phyloP scores from a whole-genome alignment of 1,140 invertebrate genomes.

The Oedothorax gibbosus region DNA sequence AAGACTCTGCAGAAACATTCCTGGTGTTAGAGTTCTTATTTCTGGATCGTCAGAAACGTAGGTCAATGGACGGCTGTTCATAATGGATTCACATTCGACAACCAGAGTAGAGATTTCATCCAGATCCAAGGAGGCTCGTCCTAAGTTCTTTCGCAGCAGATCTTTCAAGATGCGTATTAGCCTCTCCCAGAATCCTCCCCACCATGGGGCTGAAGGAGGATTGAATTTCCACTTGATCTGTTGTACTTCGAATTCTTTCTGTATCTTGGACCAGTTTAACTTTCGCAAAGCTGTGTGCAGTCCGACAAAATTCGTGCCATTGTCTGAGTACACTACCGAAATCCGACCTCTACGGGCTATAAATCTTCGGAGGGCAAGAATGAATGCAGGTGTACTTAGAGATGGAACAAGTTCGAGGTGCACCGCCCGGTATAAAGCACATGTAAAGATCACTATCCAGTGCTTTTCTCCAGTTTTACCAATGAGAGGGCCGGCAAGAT shows the following conservation, averaged over 20 bases:
- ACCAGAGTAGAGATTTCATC: conserved; percentile 30
- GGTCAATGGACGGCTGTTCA: conserved; percentile 37
- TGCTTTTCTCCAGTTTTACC: conserved; percentile 55
- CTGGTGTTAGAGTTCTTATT: conserved; percentile 1
- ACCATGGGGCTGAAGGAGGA: conserved; percentile 1
- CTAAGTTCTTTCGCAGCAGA: conserved; percentile 7
- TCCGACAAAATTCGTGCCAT: conserved; percentile 68
- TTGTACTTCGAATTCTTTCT: not conserved
- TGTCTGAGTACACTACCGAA: conserved; percentile 66
- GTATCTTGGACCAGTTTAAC: conserved; percentile 18
- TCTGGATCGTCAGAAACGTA: conserved; percentile 24
- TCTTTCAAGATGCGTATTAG: conserved; percentile 31
- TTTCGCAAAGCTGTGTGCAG: conserved; percentile 20
- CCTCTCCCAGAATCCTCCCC: not conserved
- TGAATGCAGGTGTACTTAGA: conserved; percentile 67
- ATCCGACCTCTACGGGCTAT: conserved; percentile 67
- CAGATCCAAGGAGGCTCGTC: not conserved
- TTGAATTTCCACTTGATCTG: conserved; percentile 5
- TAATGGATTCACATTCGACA: conserved; percentile 21
- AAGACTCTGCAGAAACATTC: conserved; percentile 18
- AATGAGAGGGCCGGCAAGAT: conserved; percentile 66
- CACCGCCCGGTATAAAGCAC: conserved; percentile 54
- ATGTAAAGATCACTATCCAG: conserved; percentile 43
- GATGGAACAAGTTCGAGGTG: conserved; percentile 67
- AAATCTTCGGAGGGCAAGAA: conserved; percentile 67